Base-by-base conservation (phyloP, 2,888 invertebrate genomes). In the Acrobasis repandana region DNA sequence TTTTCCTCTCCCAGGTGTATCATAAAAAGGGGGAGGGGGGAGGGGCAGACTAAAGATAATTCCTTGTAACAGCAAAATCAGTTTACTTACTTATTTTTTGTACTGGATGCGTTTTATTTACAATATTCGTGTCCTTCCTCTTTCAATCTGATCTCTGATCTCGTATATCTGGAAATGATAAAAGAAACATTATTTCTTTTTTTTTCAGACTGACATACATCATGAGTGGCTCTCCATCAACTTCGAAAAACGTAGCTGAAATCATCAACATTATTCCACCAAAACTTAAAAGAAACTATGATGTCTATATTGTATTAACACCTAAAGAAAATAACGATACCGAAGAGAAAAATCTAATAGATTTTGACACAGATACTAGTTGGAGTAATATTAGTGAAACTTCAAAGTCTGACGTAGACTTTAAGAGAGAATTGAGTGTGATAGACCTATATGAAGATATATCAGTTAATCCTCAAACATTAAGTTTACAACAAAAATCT, bases 371-470 rank as follows among this genome's bases (percentile, higher is more conserved):
- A 10, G 52, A 36, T 10, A 34, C 15, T 9, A 9, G 15, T 16
- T 3, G 15, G 15, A 14, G 11, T 52, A 36, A 34, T 36, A 52
- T 5, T 10, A 16, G 11, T n/a, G n/a, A 28, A 3, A 15, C 34
- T 6, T 4, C 9, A 36, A 9, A 10, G 10, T 10, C 52, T 52
- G 15, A 16, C 5, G 16, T 4, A 0, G 34, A 52, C 5, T 16
- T 15, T 52, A 52, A 52, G 10, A 52, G 49, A 36, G 58, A 49
- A 20, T 54, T 60, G 11, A 57, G 20, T 10, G 16, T 59, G 0
- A 51, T 71, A 9, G 74, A 74, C 56, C 50, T 69, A 8, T 70
- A 49, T 15, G 65, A 72, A 66, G 70, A 72, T 46, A 67, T 72
- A 34, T 16, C 8, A n/a, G 51, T 52, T 14, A 52, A 3, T 15